Base-by-base conservation (phyloP, 2,113 vertebrate species). In the Takifugu bimaculatus region DNA sequence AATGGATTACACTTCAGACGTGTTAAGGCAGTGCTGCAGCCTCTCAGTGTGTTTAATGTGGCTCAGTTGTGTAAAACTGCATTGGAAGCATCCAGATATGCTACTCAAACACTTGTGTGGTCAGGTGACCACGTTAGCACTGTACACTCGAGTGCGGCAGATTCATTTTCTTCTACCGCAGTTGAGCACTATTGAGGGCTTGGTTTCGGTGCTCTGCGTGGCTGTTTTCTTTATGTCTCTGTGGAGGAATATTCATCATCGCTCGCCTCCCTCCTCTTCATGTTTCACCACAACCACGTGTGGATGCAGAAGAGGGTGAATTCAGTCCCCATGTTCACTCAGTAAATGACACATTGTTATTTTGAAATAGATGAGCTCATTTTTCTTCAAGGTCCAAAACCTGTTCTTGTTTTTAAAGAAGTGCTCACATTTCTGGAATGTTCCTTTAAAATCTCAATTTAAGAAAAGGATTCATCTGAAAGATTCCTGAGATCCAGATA, bases 31-130 rank as follows among this genome's bases (percentile, higher is more conserved):
- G 14, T 28, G 57, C 57, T 44, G 26, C 42, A 49, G 55, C 58
- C 15, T 62, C 20, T 39, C 51, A 32, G 25, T 51, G 50, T 50
- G 43, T 64, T 26, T 13, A 9, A 26, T 67, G 26, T 62, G 71
- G 81, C 72, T 83, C 77, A 74, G 61, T 64, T 75, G 63, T 65
- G 74, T 63, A 26, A 62, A 71, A 73, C 4, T 12, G 68, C 73
- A 65, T 70, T 0, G 84, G 82, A 84, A 86, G 84, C 73, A 72
- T 77, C 75, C 66, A 77, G 68, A 77, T 81, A 73, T 77, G 81
- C 75, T 80, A 84, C 82, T 75, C 63, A 26, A 57, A 35, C 49
- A 60, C 44, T 42, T 12, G 65, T 66, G 79, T 71, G 68, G 63
- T 73, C 47, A 13, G 67, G 49, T 56, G 65, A 59, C 43, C 54